Percentiles rank a stretch among this genome's conserved stretches.
These are phyloP conservation scores for Montipora efflorescens DNA, from an alignment of 64 coral and sea anemone species.

Conservation along the genomic window DNA sequence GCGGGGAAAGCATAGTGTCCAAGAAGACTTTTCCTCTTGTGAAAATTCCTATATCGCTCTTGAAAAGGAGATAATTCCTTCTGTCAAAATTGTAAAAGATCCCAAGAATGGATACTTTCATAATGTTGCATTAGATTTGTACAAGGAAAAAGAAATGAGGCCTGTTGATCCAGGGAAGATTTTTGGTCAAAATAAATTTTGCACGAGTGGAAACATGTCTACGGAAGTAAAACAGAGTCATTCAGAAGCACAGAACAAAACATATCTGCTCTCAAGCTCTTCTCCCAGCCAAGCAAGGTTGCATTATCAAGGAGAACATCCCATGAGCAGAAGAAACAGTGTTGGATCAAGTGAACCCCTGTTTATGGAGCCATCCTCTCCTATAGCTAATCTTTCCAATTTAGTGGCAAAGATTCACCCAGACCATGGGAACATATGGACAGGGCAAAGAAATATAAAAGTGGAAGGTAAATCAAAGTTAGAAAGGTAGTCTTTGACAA, in stretches of 20 bases:
- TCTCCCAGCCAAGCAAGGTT: not conserved
- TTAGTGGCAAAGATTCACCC: slow-evolving; percentile 69
- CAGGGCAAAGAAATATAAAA: slow-evolving; percentile 13
- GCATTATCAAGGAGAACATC: not conserved
- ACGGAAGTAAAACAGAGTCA: not conserved
- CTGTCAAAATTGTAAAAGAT: not conserved
- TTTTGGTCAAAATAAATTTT: slow-evolving; percentile 17
- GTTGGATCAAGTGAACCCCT: not conserved
- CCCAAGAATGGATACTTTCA: not conserved
- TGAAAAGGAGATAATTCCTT: not conserved
- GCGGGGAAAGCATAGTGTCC: not conserved
- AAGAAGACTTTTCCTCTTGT: not conserved
- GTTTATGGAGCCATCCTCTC: slow-evolving; percentile 38
- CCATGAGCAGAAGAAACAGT: not conserved
- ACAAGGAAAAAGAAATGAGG: slow-evolving; percentile 3
- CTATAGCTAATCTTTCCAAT: slow-evolving; percentile 70
- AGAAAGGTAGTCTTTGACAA: not conserved
- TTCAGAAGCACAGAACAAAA: not conserved
- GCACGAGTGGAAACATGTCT: not conserved
- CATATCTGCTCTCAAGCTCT: not conserved
- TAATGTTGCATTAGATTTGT: not conserved
- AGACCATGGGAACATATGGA: slow-evolving; percentile 42
- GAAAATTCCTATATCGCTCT: not conserved
- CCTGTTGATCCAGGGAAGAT: slow-evolving; percentile 33
- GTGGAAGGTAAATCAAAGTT: not conserved